phyloP scores from a whole-genome alignment of 2,797 vertebrate species.

The Etheostoma nigrum region DNA sequence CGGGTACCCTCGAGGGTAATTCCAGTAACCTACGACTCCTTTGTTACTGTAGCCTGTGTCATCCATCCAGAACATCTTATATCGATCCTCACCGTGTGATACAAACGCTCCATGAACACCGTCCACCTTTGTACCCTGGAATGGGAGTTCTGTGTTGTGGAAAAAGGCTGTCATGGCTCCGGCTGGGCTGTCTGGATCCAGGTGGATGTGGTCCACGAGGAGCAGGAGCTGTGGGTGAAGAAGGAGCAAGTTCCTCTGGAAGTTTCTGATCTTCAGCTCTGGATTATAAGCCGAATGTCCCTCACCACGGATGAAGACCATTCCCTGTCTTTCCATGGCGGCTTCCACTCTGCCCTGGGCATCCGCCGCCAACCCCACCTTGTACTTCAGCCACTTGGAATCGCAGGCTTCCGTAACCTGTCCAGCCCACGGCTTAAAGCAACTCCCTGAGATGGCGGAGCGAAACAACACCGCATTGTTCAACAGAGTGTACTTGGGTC shows the following conservation, averaged over 20 bases:
- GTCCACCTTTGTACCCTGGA: constrained; percentile 87
- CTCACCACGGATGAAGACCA: constrained; percentile 96
- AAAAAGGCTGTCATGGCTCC: constrained; percentile 92
- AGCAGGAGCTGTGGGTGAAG: constrained; percentile 96
- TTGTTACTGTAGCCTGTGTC: constrained; percentile 92
- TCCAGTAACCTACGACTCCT: constrained; percentile 88
- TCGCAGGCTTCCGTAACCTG: constrained; percentile 96
- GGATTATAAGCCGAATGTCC: constrained; percentile 90
- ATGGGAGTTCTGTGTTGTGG: constrained; percentile 94
- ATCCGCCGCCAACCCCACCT: constrained; percentile 90
- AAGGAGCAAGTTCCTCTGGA: constrained; percentile 94
- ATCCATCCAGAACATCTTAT: constrained; percentile 98
- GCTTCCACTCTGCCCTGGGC: constrained; percentile 91
- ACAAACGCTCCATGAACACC: constrained; percentile 92
- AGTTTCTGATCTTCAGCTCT: constrained; percentile 88
- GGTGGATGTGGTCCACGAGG: constrained; percentile 92
- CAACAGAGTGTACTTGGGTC: constrained; percentile 95
- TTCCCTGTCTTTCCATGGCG: constrained; percentile 86
- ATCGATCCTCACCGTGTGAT: constrained; percentile 87
- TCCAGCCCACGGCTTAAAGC: constrained; percentile 96
- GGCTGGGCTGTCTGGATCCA: constrained; percentile 88
- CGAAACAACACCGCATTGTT: constrained; percentile 96
- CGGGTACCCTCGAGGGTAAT: constrained; percentile 92
- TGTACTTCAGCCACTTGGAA: constrained; percentile 98
- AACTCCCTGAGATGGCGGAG: constrained; percentile 87